These are phyloP conservation scores for Druceiella hillmani DNA, from an alignment of 2,888 invertebrate species.

Conservation along the genomic window DNA sequence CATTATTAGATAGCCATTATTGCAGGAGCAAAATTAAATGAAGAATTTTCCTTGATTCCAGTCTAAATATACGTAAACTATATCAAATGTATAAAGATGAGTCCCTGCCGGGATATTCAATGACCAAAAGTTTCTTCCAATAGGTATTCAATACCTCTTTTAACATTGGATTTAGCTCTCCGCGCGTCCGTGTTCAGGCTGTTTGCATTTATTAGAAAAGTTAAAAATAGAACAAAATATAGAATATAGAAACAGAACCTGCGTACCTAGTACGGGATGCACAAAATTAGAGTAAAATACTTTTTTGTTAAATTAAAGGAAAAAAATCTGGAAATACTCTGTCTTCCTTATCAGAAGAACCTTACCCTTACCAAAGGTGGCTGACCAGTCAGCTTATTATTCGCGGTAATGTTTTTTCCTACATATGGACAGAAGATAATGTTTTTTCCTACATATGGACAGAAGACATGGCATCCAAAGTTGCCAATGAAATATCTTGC, in stretches of 20 bases:
- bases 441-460: too few species aligned
- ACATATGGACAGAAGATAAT: too few species aligned
- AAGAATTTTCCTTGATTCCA: slow-evolving; percentile 5
- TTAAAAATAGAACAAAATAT: slow-evolving; percentile 14
- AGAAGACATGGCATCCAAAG: neutral
- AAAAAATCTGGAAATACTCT: slow-evolving; percentile 15
- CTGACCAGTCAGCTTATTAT: slow-evolving; percentile 5
- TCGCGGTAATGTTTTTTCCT: slow-evolving; percentile 1
- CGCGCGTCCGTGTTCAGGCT: slow-evolving; percentile 20
- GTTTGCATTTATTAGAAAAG: slow-evolving; percentile 18
- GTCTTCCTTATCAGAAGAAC: too few species aligned
- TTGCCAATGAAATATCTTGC: neutral
- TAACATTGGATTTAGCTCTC: slow-evolving; percentile 22
- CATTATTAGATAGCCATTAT: slow-evolving; percentile 22
- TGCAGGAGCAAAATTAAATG: slow-evolving; percentile 17
- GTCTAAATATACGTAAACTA: slow-evolving; percentile 1
- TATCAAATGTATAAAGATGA: slow-evolving; percentile 12
- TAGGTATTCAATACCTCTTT: slow-evolving; percentile 18
- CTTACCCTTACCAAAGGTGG: slow-evolving; percentile 3
- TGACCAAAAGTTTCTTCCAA: slow-evolving; percentile 18
- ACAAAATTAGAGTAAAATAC: slow-evolving; percentile 15
- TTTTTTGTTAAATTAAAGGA: slow-evolving; percentile 13
- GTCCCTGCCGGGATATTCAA: slow-evolving; percentile 14
- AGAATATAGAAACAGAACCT: slow-evolving; percentile 18
- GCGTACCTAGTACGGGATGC: slow-evolving; percentile 17